Evolutionary conservation across 2,113 vertebrate species (phyloP), one percentile per base, ranked within the genome.

Genomic region (Tetraodon nigroviridis): DNA sequence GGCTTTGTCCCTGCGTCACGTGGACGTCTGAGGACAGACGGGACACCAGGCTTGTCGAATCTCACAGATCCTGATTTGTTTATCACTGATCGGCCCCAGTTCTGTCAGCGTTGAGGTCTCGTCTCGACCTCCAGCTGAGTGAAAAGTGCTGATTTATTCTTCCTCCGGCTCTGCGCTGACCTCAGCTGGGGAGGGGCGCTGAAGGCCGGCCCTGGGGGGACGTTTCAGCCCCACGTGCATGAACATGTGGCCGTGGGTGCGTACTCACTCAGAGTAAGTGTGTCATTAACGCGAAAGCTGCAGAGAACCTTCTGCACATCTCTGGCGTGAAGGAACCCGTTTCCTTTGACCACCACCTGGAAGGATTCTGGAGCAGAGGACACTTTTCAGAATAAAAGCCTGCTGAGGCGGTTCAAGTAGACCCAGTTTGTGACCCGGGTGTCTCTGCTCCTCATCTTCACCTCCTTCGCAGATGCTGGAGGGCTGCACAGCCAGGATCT

Each of bases 381-480:
- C 32, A 3, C 8, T 37, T 37, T 5, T 44, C 42, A 44, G 42
- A 44, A 16, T 44, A 17, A 16, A 44, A 42, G 10, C 40, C 40
- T 14, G 40, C 40, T 3, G 40, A 27, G 5, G 4, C 7, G 24
- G 7, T 27, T 27, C 24, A 24, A 24, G 22, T 24, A 2, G 5
- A 24, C 22, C 22, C 22, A 24, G 32, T 64, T 55, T 27, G 46
- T 59, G 20, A 32, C 10, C 32, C 32, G 32, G 32, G 8, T 37
- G 1, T 18, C 5, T 32, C 49, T 37, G 58, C 7, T n/a, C 22
- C 20, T 16, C 8, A 0, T 55, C 16, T 58, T 72, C 79, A 99
- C 97, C 95, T 87, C 97, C 95, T 75, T 94, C 94, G 80, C 97
- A 99, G 75, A 99, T 98, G 41, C 93, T 96, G 20, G 96, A 98